Conservation (phyloP, 2,888 invertebrate genomes). For the Diadromus collaris region DNA sequence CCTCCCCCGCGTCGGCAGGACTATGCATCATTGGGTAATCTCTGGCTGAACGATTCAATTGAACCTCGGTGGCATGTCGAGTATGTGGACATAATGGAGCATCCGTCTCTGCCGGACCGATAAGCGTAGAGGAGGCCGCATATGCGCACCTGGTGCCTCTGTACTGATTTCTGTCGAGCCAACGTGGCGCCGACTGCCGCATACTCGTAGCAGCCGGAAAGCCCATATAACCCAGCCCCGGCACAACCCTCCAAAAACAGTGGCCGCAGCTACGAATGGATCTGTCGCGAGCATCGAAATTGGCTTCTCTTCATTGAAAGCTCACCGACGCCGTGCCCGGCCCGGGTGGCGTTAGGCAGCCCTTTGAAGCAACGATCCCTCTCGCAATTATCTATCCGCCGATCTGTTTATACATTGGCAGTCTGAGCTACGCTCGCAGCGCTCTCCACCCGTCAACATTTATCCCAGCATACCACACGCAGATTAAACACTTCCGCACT, state of each 20-base stretch:
- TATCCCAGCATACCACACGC: constrained; percentile 41
- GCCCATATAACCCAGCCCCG: not conserved
- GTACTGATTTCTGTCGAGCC: constrained; percentile 36
- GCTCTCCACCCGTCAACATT: constrained; percentile 32
- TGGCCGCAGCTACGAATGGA: constrained; percentile 24
- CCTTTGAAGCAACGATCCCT: constrained; percentile 52
- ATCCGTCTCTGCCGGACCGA: constrained; percentile 76
- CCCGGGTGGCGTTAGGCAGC: constrained; percentile 23
- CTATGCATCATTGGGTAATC: constrained; percentile 80
- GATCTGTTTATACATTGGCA: constrained; percentile 36
- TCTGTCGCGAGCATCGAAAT: constrained; percentile 48
- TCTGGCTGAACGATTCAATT: constrained; percentile 79
- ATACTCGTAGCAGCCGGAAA: constrained; percentile 4
- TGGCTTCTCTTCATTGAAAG: constrained; percentile 48
- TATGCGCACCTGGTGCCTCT: constrained; percentile 49
- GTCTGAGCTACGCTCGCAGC: constrained; percentile 19
- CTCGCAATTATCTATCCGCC: constrained; percentile 46
- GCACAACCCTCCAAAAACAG: constrained; percentile 51
- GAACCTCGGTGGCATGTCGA: constrained; percentile 77
- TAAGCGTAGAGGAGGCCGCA: constrained; percentile 68
- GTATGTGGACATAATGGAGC: constrained; percentile 79
- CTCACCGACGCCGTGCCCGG: constrained; percentile 10
- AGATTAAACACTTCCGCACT: constrained; percentile 35
- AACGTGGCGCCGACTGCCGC: constrained; percentile 41
- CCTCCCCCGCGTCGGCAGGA: constrained; percentile 63